phyloP scores from a whole-genome alignment of 2,888 invertebrate genomes.

The Spilosoma lubricipeda region DNA sequence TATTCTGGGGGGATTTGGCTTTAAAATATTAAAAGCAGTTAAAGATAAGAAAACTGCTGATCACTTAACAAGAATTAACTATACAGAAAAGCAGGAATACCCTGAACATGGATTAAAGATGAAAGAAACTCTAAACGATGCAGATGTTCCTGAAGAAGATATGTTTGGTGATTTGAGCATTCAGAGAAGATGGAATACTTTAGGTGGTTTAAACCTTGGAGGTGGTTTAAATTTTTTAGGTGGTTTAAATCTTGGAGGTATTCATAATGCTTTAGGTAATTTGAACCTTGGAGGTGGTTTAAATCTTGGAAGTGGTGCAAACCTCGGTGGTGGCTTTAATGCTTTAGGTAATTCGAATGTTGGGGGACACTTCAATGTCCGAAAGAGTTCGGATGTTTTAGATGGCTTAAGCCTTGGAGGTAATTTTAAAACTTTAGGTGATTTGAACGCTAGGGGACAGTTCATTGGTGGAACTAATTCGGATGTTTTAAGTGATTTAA shows the following conservation, averaged over 20 bases:
- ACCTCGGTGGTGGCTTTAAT: too few species aligned
- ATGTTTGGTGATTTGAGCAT: too few species aligned
- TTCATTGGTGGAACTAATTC: too few species aligned
- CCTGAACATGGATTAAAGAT: not conserved
- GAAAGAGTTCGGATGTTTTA: not conserved
- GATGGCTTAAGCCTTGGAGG: not conserved
- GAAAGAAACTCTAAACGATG: not conserved
- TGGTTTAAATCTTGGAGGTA: too few species aligned
- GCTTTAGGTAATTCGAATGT: too few species aligned
- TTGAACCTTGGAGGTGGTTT: too few species aligned
- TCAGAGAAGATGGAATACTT: too few species aligned
- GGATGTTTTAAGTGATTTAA: too few species aligned
- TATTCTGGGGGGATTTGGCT: not conserved
- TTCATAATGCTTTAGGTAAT: too few species aligned
- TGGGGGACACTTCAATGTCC: not conserved
- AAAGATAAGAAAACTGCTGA: not conserved
- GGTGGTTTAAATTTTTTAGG: not conserved
- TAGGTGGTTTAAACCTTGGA: not conserved
- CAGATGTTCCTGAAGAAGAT: not conserved
- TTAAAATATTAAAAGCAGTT: not conserved
- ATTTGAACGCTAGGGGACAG: not conserved
- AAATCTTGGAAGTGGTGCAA: too few species aligned
- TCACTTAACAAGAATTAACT: not conserved
- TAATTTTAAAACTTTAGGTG: not conserved
- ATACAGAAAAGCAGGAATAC: not conserved